Percentiles rank a stretch among this genome's conserved stretches.
These are phyloP conservation scores for Promerops cafer DNA, from an alignment of 2,113 vertebrate species.

Conservation along the genomic window DNA sequence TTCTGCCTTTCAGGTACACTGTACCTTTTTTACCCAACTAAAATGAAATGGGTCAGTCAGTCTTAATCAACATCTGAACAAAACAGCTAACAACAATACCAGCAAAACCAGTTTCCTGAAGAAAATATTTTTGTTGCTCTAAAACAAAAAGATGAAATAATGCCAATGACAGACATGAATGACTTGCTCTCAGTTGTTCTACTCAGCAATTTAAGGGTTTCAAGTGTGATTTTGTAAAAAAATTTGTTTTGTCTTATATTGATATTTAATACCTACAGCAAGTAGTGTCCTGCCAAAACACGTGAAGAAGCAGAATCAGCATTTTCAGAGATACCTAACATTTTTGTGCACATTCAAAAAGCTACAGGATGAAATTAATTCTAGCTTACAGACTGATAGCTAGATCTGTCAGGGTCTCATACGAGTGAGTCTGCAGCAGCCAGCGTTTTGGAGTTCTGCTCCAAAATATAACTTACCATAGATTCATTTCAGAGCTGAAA, in stretches of 20 bases:
- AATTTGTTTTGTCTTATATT: not conserved
- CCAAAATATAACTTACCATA: constrained; percentile 4
- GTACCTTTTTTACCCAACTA: not conserved
- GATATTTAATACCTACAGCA: constrained; percentile 12
- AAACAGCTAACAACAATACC: not conserved
- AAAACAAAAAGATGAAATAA: not conserved
- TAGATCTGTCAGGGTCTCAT: constrained; percentile 19
- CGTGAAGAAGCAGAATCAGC: constrained; percentile 1
- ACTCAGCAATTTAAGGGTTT: not conserved
- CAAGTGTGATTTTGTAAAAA: not conserved
- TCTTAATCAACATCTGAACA: not conserved
- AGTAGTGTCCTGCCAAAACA: constrained; percentile 46
- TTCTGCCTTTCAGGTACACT: not conserved
- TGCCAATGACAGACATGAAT: not conserved
- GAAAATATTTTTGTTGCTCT: not conserved
- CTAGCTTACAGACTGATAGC: constrained; percentile 8
- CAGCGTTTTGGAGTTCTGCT: constrained; percentile 21
- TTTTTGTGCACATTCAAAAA: constrained; percentile 48
- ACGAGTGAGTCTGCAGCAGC: constrained; percentile 5
- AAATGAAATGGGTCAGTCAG: not conserved
- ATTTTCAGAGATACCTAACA: constrained; percentile 42
- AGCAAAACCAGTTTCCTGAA: not conserved
- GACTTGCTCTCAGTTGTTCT: not conserved
- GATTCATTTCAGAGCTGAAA: constrained; percentile 53
- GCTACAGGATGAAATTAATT: constrained; percentile 43